These are phyloP conservation scores for Vipera latastei DNA, from an alignment of 2,797 vertebrate species.

Conservation along the genomic window DNA sequence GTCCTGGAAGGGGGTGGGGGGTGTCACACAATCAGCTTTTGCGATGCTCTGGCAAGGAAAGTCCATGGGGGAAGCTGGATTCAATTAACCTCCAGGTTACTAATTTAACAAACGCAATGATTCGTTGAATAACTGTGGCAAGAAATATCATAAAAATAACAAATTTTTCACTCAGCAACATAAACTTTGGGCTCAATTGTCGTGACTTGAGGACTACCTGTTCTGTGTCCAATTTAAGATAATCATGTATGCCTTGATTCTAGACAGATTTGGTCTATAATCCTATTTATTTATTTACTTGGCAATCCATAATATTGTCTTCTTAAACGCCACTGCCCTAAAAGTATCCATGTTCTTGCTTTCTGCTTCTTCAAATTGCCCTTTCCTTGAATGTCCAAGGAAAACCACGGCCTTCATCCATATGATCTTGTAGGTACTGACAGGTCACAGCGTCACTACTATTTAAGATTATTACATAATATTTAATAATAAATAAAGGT, in stretches of 20 bases:
- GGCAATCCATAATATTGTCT: background rate
- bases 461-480: background rate
- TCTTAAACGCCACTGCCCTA: background rate
- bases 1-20: background rate
- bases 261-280: background rate
- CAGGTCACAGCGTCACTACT: background rate
- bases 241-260: background rate
- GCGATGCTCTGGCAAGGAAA: background rate
- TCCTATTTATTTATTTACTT: background rate
- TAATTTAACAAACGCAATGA: background rate
- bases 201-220: background rate
- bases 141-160: background rate
- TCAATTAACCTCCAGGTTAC: background rate
- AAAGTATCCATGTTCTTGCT: background rate
- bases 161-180: background rate
- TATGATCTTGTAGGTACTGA: background rate
- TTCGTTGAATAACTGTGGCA: background rate
- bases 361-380: background rate
- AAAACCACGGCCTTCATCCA: background rate
- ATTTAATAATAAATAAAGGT: background rate
- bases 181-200: background rate
- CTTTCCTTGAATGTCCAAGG: background rate
- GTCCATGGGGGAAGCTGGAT: background rate
- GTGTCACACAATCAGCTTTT: background rate
- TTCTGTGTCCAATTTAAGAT: background rate